Conservation (phyloP, 2,888 invertebrate genomes). For the Rhagonycha lutea region DNA sequence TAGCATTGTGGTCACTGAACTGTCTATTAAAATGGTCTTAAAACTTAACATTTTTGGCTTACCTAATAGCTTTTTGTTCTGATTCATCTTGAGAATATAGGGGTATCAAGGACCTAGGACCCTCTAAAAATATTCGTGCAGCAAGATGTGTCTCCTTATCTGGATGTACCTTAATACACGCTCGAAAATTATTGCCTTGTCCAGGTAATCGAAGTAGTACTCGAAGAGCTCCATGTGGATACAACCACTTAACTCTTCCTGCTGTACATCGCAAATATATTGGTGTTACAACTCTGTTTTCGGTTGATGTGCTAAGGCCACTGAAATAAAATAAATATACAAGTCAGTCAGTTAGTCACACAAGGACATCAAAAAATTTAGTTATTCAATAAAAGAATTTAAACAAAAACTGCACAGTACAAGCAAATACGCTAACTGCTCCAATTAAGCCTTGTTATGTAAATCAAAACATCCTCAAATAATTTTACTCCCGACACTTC, state of each 20-base stretch:
- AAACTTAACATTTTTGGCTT: slow-evolving; percentile 25
- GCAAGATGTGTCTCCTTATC: slow-evolving; percentile 50
- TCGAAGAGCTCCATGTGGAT: slow-evolving; percentile 74
- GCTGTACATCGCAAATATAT: slow-evolving; percentile 77
- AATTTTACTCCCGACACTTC: background rate
- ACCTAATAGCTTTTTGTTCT: slow-evolving; percentile 52
- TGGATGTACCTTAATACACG: slow-evolving; percentile 66
- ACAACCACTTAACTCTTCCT: slow-evolving; percentile 74
- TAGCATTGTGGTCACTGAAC: too few species aligned
- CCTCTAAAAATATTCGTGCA: slow-evolving; percentile 68
- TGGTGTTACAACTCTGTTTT: slow-evolving; percentile 69
- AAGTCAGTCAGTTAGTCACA: background rate
- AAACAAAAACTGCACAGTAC: background rate
- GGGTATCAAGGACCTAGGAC: slow-evolving; percentile 62
- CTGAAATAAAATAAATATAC: slow-evolving; percentile 57
- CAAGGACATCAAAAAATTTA: background rate
- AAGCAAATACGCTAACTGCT: background rate
- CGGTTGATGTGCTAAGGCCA: slow-evolving; percentile 58
- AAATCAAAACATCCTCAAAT: background rate
- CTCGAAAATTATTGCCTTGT: slow-evolving; percentile 68
- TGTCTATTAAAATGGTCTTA: too few species aligned
- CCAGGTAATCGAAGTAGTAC: slow-evolving; percentile 64
- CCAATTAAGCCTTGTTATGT: background rate
- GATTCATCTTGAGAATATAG: slow-evolving; percentile 64
- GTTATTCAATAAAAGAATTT: background rate